Evolutionary conservation across 2,797 vertebrate species (phyloP).

Genomic region (Ataeniobius toweri): DNA sequence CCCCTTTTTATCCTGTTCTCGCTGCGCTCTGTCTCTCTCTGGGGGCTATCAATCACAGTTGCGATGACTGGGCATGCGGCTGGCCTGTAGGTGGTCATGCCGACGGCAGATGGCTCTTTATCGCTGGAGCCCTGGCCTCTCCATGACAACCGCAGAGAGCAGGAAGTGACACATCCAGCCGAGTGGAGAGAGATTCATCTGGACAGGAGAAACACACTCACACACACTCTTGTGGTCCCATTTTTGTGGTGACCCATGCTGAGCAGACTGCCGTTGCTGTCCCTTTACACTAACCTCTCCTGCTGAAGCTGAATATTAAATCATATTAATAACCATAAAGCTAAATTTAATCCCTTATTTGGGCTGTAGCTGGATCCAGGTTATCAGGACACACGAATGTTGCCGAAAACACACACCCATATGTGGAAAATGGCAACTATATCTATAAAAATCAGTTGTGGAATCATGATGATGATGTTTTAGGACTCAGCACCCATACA

Average conservation of each 20-base stretch:
- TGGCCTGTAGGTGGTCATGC: slow-evolving; percentile 78
- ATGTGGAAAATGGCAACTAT: not conserved
- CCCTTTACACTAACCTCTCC: not conserved
- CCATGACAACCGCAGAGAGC: slow-evolving; percentile 77
- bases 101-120: slow-evolving; percentile 82
- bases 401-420: not conserved
- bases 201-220: slow-evolving; percentile 49
- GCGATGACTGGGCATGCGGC: slow-evolving; percentile 61
- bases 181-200: slow-evolving; percentile 74
- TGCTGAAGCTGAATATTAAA: not conserved
- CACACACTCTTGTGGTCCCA: slow-evolving; percentile 13
- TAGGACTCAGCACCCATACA: not conserved
- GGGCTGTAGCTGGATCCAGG: not conserved
- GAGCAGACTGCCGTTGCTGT: not conserved
- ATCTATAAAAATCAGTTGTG: not conserved
- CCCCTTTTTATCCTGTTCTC: slow-evolving; percentile 24
- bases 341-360: not conserved
- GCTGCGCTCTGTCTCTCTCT: slow-evolving; percentile 58
- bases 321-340: not conserved
- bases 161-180: slow-evolving; percentile 80
- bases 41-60: slow-evolving; percentile 76
- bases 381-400: not conserved
- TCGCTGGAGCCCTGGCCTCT: slow-evolving; percentile 72
- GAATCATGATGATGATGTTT: not conserved
- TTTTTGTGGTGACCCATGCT: slow-evolving; percentile 2